Conservation (phyloP, 1,140 invertebrate genomes). For the Neuroterus valhalla region DNA sequence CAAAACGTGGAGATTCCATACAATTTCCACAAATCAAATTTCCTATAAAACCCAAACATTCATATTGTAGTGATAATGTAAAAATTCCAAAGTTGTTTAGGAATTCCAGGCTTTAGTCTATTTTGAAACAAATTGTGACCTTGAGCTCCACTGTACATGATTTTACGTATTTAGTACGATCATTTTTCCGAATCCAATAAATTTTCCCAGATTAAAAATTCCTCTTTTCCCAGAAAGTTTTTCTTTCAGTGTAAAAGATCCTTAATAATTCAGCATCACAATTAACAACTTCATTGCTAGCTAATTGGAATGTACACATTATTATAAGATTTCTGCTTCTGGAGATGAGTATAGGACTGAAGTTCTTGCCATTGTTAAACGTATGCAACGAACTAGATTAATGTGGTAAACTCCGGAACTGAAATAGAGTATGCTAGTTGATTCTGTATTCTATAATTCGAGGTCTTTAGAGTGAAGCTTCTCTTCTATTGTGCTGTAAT, state of each 20-base stretch:
- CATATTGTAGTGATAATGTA: too few relatives aligned
- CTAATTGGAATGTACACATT: not conserved
- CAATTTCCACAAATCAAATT: too few relatives aligned
- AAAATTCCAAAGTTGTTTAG: too few relatives aligned
- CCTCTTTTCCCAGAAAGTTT: not conserved
- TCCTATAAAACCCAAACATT: too few relatives aligned
- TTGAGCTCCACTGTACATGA: too few relatives aligned
- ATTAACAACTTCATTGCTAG: too few relatives aligned
- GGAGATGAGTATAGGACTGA: not conserved
- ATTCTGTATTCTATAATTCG: constrained; percentile 6
- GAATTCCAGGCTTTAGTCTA: too few relatives aligned
- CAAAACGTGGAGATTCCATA: too few relatives aligned
- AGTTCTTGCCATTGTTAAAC: constrained; percentile 18
- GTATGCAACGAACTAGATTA: constrained; percentile 17
- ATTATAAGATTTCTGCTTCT: not conserved
- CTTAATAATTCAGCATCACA: too few relatives aligned
- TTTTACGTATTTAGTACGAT: too few relatives aligned
- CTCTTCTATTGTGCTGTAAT: not conserved
- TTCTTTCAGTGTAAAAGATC: not conserved
- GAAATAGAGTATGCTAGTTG: constrained; percentile 8
- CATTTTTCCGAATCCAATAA: too few relatives aligned
- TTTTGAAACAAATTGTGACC: too few relatives aligned
- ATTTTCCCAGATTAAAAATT: not conserved
- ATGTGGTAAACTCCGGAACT: not conserved
- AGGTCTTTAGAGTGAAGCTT: constrained; percentile 14